Conservation (phyloP, 2,888 invertebrate genomes). For the Cyclophora punctaria region DNA sequence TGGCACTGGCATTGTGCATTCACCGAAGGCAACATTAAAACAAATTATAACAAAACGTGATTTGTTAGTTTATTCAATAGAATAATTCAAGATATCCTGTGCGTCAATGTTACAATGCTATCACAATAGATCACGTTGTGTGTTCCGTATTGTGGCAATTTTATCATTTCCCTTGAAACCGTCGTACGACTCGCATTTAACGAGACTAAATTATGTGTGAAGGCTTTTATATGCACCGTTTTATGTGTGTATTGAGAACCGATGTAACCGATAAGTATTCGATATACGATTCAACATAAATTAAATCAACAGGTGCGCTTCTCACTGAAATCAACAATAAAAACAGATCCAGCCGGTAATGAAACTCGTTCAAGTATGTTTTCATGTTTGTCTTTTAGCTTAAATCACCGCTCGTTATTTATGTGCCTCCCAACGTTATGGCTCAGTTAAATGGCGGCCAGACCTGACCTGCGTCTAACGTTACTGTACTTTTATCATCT, state of each 20-base stretch:
- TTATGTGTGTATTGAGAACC: slow-evolving; percentile 29
- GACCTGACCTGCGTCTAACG: too few species aligned
- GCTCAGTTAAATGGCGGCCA: too few species aligned
- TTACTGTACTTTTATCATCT: too few species aligned
- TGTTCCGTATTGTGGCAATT: slow-evolving; percentile 31
- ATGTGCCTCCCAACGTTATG: too few species aligned
- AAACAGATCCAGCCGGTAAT: slow-evolving; percentile 26
- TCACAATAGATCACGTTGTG: slow-evolving; percentile 34
- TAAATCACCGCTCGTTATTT: too few species aligned
- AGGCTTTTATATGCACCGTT: slow-evolving; percentile 20
- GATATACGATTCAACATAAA: slow-evolving; percentile 37
- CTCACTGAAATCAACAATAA: slow-evolving; percentile 38
- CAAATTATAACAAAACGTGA: slow-evolving; percentile 21
- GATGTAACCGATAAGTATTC: slow-evolving; percentile 31
- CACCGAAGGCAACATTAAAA: slow-evolving; percentile 1
- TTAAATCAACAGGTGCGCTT: slow-evolving; percentile 47
- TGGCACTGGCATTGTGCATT: neutral
- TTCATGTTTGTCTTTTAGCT: too few species aligned
- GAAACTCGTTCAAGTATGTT: too few species aligned
- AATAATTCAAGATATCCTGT: slow-evolving; percentile 40
- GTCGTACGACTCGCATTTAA: slow-evolving; percentile 29
- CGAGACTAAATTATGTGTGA: slow-evolving; percentile 35
- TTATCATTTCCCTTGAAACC: slow-evolving; percentile 37
- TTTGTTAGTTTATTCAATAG: slow-evolving; percentile 34
- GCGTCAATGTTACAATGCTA: slow-evolving; percentile 24